Conservation (phyloP, 1,140 invertebrate genomes). For the Colletes gigas region DNA sequence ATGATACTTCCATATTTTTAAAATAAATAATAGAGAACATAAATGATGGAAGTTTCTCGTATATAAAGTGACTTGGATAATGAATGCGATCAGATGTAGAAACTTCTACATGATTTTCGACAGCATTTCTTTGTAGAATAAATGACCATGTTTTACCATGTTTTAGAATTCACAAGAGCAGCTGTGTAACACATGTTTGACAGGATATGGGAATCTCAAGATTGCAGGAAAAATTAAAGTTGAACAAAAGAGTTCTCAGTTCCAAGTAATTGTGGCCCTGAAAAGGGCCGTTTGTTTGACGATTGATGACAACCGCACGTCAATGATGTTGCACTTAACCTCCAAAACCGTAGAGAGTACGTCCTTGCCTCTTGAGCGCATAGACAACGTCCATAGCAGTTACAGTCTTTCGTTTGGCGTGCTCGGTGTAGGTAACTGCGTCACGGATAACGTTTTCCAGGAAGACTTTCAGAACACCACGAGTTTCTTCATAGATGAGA, state of each 20-base stretch:
- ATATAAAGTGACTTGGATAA: too few species aligned
- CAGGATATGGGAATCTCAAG: not conserved
- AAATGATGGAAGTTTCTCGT: too few species aligned
- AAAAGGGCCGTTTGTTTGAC: conserved; percentile 46
- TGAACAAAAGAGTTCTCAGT: not conserved
- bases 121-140: too few species aligned
- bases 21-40: too few species aligned
- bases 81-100: too few species aligned
- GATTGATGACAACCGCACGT: not conserved
- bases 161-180: too few species aligned
- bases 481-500: conserved; percentile 61
- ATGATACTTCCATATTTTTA: too few species aligned
- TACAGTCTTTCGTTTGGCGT: conserved; percentile 57
- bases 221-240: not conserved
- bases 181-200: too few species aligned
- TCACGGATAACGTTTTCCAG: conserved; percentile 61
- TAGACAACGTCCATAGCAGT: conserved; percentile 62
- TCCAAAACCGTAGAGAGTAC: conserved; percentile 86
- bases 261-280: conserved; percentile 40
- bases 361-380: conserved; percentile 79
- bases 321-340: conserved; percentile 77
- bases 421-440: conserved; percentile 59
- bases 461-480: conserved; percentile 58
- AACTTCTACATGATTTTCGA: too few species aligned
- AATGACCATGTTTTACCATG: too few species aligned